Evolutionary conservation across 2,888 invertebrate species (phyloP), one percentile per base, ranked within the genome.

Genomic region (Piscicola geometra): DNA sequence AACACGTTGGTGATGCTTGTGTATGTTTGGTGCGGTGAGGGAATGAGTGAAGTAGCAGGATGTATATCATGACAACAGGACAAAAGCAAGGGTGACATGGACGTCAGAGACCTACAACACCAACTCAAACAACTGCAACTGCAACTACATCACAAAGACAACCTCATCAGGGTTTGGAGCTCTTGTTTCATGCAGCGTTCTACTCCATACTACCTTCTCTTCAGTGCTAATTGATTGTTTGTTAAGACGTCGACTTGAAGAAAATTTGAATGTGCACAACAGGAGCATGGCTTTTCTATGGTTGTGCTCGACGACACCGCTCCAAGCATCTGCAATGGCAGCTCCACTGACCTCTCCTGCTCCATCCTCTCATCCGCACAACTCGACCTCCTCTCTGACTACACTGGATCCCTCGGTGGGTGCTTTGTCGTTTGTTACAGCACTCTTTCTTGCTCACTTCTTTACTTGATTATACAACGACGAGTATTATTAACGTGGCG

Each of bases 331-430:
- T 28, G 52, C 52, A 28, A 28, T 35, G 28, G 33, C 1, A 35
- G 32, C 21, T 33, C 33, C 30, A 60, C 25, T 32, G 56, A 73
- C 33, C 32, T 36, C 33, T 1, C 64, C 21, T 47, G 56, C 35
- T 60, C 64, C 35, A 25, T 73, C 18, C 64, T 73, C 1, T 56
- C 73, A 0, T 1, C 64, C 12, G 32, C 47, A 28, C 73, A 73
- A n/a, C 64, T 73, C 9, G 73, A 73, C 9, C 47, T 73, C n/a
- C 64, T 73, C 56, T 52, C 73, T 33, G 73, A 73, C 33, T 73
- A 73, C 64, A n/a, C 73, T n/a, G 73, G 73, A n/a, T 64, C 73
- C 35, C 52, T 73, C 21, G 73, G 73, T 73, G 9, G 15, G 73
- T 33, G 60, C 3, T 5, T 56, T n/a, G n/a, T n/a, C n/a, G n/a